A percentile compares a stretch with the other conserved stretches of the same genome.
These are phyloP conservation scores for Drosophila kokeensis DNA, from an alignment of 2,888 invertebrate species.

Conservation along the genomic window DNA sequence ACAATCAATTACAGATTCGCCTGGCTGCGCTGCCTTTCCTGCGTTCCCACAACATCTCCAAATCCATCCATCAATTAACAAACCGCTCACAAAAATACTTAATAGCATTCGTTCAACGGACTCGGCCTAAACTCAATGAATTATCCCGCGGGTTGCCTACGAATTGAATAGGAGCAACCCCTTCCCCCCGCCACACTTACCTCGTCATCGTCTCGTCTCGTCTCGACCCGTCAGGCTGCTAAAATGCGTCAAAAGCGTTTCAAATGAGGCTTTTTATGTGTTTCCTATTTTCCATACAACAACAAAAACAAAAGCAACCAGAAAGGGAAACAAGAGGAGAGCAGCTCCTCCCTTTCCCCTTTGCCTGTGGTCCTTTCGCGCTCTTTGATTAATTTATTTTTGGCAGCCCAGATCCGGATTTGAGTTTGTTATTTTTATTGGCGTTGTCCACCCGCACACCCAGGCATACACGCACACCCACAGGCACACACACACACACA, in stretches of 20 bases:
- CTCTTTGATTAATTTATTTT: conserved; percentile 64
- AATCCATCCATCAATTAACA: conserved; percentile 64
- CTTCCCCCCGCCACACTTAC: background rate
- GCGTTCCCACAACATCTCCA: conserved; percentile 5
- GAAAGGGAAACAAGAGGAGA: conserved; percentile 1
- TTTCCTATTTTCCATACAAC: conserved; percentile 64
- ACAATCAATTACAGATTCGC: conserved; percentile 73
- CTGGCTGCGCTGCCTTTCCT: conserved; percentile 25
- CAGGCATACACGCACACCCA: conserved; percentile 1
- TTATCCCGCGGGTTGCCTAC: conserved; percentile 18
- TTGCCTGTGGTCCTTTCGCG: conserved; percentile 45
- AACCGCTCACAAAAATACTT: conserved; percentile 43
- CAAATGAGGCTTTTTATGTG: conserved; percentile 79
- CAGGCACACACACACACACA: background rate
- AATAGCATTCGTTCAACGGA: conserved; percentile 43
- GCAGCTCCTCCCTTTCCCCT: conserved; percentile 6
- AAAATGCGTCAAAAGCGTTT: conserved; percentile 73
- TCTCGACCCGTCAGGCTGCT: conserved; percentile 1
- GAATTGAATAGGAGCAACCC: conserved; percentile 12
- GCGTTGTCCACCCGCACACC: conserved; percentile 22
- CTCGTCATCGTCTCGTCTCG: too few relatives aligned
- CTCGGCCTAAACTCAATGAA: conserved; percentile 43
- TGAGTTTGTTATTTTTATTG: conserved; percentile 30
- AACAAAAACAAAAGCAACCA: conserved; percentile 13
- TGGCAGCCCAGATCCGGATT: conserved; percentile 16